Evolutionary conservation across 2,113 vertebrate species (phyloP), one percentile per base, ranked within the genome.

Genomic region (Misgurnus mizolepis): DNA sequence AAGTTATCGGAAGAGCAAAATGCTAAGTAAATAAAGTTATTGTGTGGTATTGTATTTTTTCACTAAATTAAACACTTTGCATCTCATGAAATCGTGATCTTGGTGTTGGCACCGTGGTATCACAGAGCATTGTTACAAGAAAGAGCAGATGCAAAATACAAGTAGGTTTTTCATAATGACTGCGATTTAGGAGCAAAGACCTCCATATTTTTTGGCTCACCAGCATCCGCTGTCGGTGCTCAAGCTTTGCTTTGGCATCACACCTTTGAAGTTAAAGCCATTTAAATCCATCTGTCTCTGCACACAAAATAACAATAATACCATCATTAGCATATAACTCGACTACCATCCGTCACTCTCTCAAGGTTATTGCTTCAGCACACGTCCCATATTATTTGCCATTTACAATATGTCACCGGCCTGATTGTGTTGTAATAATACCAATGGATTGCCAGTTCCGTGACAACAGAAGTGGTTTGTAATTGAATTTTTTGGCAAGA

Each of bases 281-380:
- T 78, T 80, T 80, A 45, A 66, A 74, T 83, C 76, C 83, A 80
- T 80, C 79, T 81, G 77, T 83, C 61, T 74, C 34, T 64, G 56
- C 40, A 79, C 61, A 72, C 79, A 66, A 79, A 82, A 80, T 82
- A 69, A 80, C 70, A 80, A 80, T 80, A 78, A 83, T 64, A 53
- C 34, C 47, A 34, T 75, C 80, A 76, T 86, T 83, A 85, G 71
- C 78, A 85, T 78, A 84, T 79, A 73, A 76, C 79, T 40, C 47
- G 34, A 58, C 65, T 76, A 75, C 56, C 74, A 62, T 64, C 50
- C 69, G 53, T 77, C 80, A 74, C 74, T 74, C 79, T 79, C 55
- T 83, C 74, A 85, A 83, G 81, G 83, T 76, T 84, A 86, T 82
- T 80, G 39, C 74, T 49, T 56, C 43, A 73, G 70, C 67, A 66